phyloP scores from a whole-genome alignment of 2,888 invertebrate genomes.

The Monopis laevigella region DNA sequence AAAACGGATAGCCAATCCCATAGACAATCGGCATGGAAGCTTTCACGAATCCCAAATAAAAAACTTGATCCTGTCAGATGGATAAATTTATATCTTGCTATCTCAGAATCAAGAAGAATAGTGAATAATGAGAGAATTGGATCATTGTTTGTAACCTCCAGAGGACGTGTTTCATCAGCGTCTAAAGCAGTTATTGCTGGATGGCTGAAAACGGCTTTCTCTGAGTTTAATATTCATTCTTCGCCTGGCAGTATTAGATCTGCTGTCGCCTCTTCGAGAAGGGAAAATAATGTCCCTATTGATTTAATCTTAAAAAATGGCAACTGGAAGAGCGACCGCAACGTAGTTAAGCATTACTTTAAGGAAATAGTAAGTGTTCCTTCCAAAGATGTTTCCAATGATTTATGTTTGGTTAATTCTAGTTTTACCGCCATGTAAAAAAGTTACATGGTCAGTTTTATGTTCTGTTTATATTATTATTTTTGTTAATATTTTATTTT shows the following conservation, averaged over 20 bases:
- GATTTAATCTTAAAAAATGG: constrained; percentile 16
- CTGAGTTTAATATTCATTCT: constrained; percentile 11
- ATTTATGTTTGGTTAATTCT: neutral
- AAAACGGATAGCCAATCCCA: constrained; percentile 3
- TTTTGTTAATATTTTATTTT: neutral
- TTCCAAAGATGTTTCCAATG: neutral
- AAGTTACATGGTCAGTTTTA: neutral
- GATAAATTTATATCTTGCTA: neutral
- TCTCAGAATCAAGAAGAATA: constrained; percentile 1
- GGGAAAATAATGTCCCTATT: constrained; percentile 11
- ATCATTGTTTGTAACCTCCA: constrained; percentile 1
- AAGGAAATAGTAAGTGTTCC: constrained; percentile 15
- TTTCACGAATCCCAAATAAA: neutral
- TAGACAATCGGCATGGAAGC: constrained; percentile 10
- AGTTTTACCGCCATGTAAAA: neutral
- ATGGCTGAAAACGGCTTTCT: constrained; percentile 16
- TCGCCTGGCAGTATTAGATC: constrained; percentile 14
- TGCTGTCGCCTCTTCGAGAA: constrained; percentile 15
- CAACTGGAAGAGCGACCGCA: constrained; percentile 16
- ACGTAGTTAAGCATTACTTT: constrained; percentile 17
- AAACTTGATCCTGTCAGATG: neutral
- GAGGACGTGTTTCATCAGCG: constrained; percentile 9
- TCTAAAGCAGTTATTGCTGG: constrained; percentile 16
- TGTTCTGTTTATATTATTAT: neutral
- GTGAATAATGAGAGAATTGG: neutral